Conservation (phyloP, 2,888 invertebrate genomes). For the Salticus scenicus region DNA sequence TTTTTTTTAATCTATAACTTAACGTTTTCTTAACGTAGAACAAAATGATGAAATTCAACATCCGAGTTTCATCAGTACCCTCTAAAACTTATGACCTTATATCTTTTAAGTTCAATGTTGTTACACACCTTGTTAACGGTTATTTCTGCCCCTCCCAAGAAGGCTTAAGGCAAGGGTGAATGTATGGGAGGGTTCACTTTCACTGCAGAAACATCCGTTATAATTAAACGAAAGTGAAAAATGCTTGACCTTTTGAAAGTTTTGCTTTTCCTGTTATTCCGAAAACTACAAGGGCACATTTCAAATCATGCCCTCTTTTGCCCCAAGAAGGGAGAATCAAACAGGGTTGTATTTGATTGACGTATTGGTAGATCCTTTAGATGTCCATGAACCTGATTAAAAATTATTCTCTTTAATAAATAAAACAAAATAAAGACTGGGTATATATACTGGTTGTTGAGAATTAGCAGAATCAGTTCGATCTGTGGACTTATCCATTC, state of each 20-base stretch:
- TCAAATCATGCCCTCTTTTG: neutral
- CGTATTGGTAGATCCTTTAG: neutral
- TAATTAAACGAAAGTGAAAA: neutral
- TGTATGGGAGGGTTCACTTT: neutral
- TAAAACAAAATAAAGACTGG: neutral
- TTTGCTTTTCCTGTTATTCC: neutral
- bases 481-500: neutral
- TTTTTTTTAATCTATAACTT: no score
- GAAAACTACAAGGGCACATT: neutral
- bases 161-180: neutral
- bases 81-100: neutral
- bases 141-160: neutral
- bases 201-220: neutral
- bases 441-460: neutral
- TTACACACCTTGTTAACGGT: neutral
- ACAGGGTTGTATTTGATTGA: neutral
- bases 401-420: neutral
- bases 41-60: neutral
- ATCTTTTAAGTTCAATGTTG: neutral
- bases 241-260: neutral
- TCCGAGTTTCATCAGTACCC: neutral
- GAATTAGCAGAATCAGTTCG: neutral
- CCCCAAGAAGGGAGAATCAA: neutral
- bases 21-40: no score
- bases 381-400: neutral